Conservation (phyloP, 2,888 invertebrate species). For the Girardia tigrina region DNA sequence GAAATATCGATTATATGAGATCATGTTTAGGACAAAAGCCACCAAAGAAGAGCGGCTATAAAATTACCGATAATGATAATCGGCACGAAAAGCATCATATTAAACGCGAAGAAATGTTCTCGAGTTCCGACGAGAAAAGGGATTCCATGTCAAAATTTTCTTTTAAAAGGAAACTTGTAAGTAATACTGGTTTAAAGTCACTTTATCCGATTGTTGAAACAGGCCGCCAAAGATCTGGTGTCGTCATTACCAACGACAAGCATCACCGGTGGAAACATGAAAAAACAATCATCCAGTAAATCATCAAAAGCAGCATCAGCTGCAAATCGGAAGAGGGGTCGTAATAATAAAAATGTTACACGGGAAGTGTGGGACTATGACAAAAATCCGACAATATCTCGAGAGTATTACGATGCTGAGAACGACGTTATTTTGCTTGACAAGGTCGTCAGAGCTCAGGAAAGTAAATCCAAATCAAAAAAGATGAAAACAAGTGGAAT, state of each 20-base stretch:
- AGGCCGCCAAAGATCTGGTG: conserved; percentile 2
- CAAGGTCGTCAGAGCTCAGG: not conserved
- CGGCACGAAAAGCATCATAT: not conserved
- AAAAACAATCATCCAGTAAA: not conserved
- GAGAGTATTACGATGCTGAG: not conserved
- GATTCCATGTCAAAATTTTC: not conserved
- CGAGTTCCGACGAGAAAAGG: not conserved
- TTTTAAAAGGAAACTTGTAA: not conserved
- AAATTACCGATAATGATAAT: not conserved
- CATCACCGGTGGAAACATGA: not conserved
- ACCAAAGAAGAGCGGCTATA: not conserved
- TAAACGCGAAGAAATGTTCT: no score
- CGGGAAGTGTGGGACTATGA: not conserved
- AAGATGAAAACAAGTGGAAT: not conserved
- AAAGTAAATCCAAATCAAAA: not conserved
- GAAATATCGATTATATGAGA: not conserved
- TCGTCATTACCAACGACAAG: not conserved
- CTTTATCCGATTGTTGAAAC: no score
- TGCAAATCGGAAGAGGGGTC: not conserved
- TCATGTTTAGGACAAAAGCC: not conserved
- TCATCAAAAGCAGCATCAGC: not conserved
- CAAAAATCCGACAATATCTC: not conserved
- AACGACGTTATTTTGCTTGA: conserved; percentile 12
- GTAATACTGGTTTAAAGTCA: no score
- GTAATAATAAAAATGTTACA: not conserved